Conservation (phyloP, 2,797 vertebrate genomes). For the Aldrovandia affinis region DNA sequence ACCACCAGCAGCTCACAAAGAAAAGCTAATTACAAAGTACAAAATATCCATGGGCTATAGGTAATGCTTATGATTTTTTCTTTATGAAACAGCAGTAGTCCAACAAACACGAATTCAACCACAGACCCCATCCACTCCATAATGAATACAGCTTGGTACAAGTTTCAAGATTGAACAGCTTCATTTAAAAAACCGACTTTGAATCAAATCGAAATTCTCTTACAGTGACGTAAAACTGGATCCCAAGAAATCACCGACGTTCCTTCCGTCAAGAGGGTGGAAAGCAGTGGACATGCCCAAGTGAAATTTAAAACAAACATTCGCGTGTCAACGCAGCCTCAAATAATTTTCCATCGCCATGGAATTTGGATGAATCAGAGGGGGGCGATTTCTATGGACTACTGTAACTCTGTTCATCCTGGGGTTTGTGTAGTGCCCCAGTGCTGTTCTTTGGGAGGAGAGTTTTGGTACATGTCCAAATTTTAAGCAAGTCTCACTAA, state of each 20-base stretch:
- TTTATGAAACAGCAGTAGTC: no score
- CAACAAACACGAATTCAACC: no score
- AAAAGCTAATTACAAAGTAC: no score
- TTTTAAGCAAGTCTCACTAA: conserved; percentile 43
- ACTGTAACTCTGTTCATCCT: conserved; percentile 46
- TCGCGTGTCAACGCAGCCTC: conserved; percentile 65
- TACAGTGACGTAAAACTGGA: not conserved
- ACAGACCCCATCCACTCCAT: no score
- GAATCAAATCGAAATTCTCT: not conserved
- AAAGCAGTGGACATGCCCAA: conserved; percentile 51
- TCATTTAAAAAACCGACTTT: not conserved
- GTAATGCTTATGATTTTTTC: no score
- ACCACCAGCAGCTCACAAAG: no score
- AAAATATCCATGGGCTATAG: no score
- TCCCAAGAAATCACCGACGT: not conserved
- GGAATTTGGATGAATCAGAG: conserved; percentile 54
- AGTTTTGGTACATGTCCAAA: conserved; percentile 41
- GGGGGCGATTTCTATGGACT: conserved; percentile 56
- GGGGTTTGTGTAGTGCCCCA: conserved; percentile 45
- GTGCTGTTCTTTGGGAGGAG: conserved; percentile 33
- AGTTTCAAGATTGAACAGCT: not conserved
- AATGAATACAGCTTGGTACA: no score
- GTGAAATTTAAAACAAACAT: conserved; percentile 63
- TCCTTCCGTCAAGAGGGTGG: conserved; percentile 52
- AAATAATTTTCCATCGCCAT: conserved; percentile 64